Base-by-base conservation (phyloP, 2,797 vertebrate species). In the Sarcophilus harrisii region DNA sequence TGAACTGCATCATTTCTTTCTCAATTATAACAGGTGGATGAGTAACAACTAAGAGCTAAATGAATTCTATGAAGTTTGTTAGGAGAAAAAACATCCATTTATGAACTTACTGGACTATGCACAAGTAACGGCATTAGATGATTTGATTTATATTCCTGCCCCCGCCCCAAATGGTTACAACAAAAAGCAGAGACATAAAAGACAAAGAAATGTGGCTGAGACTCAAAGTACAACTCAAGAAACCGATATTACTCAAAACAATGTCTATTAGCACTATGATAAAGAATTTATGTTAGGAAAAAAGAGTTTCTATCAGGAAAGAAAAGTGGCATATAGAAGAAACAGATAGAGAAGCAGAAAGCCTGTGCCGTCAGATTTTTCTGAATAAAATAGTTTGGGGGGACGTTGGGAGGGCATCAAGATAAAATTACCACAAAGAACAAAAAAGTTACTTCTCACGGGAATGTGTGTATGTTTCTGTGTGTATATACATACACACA, bases 141-240 rank as follows among this genome's bases (percentile, higher is more conserved):
- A 66, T 21, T 38, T 73, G 66, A n/a, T n/a, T 14, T 14, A 60
- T 92, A 18, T 32, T 93, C 92, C 57, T 38, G 54, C 4, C 52
- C 52, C 52, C 4, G 6, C 91, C 66, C 91, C 81, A 27, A 91
- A 54, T 0, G 95, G 87, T 58, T 60, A 93, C 90, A 96, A 96
- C n/a, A 96, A 87, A 96, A 96, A 93, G 45, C 93, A 94, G 57
- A 94, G 90, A 94, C 57, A 92, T 92, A 92, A 95, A 90, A 90
- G 29, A 14, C 54, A 60, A 57, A 58, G 24, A 87, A 92, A 93
- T 87, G 45, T 81, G 90, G 93, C 54, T 62, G 59, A 90, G 90
- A 95, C 58, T 91, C 0, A 96, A 24, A 73, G 73, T 91, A 29
- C 91, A 93, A 59, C 30, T 94, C 30, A 90, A 81, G 55, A 95